Percentiles rank a stretch among this genome's conserved stretches.
These are phyloP conservation scores for Danaus plexippus DNA, from an alignment of 1,140 invertebrate genomes.

Conservation along the genomic window DNA sequence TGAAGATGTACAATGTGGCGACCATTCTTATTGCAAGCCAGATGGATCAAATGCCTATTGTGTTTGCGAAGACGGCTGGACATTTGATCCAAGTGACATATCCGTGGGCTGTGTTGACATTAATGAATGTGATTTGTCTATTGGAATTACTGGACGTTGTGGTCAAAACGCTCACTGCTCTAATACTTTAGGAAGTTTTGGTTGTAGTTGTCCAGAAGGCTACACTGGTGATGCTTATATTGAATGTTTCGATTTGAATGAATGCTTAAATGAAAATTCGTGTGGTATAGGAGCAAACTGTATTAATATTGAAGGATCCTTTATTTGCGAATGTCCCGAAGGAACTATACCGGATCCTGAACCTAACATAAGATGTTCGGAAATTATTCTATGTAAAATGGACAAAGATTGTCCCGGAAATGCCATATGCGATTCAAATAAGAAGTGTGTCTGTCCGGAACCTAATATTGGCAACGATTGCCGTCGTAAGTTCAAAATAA, in stretches of 20 bases:
- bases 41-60: conserved; percentile 92
- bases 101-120: conserved; percentile 92
- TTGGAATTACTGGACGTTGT: conserved; percentile 86
- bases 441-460: conserved; percentile 88
- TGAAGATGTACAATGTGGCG: conserved; percentile 90
- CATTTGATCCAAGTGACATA: conserved; percentile 90
- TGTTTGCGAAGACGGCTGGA: conserved; percentile 94
- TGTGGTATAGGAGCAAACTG: conserved; percentile 88
- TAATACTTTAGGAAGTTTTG: conserved; percentile 83
- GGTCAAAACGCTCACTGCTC: conserved; percentile 87
- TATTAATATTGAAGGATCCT: conserved; percentile 83
- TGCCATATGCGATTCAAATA: conserved; percentile 84
- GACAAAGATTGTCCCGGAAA: conserved; percentile 90
- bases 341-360: conserved; percentile 87
- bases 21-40: conserved; percentile 90
- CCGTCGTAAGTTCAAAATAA: conserved; percentile 79
- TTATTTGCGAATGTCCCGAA: conserved; percentile 84
- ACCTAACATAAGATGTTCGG: conserved; percentile 82
- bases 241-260: conserved; percentile 87
- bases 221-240: conserved; percentile 85
- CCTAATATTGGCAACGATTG: conserved; percentile 93
- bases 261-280: conserved; percentile 76
- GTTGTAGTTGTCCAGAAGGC: conserved; percentile 84
- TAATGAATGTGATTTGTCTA: conserved; percentile 88
- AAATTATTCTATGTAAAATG: conserved; percentile 81